Evolutionary conservation across 1,140 invertebrate genomes (phyloP).

Genomic region (Subanguina moxae): DNA sequence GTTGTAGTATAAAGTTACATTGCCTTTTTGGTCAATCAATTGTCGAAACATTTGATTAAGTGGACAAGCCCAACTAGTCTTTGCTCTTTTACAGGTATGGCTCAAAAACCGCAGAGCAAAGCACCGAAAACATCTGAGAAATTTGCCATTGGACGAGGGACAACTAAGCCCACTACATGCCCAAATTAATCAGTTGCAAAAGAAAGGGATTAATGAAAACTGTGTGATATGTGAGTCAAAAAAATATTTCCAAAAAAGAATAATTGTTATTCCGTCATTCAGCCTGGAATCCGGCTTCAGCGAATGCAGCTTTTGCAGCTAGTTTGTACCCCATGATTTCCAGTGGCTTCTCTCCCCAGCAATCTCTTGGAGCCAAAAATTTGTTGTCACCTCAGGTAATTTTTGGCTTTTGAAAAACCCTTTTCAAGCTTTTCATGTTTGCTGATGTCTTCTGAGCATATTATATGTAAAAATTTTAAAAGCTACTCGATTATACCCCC

Average conservation of each 20-base stretch:
- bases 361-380: background rate
- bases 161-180: background rate
- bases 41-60: background rate
- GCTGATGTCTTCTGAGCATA: too few relatives aligned
- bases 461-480: too few relatives aligned
- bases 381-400: background rate
- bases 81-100: constrained; percentile 16
- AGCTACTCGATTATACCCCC: too few relatives aligned
- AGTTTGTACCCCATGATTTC: background rate
- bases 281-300: constrained; percentile 6
- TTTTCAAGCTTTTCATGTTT: too few relatives aligned
- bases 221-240: background rate
- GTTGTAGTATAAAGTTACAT: background rate
- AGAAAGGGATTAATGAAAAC: background rate
- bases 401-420: too few relatives aligned
- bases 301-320: background rate
- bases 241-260: background rate
- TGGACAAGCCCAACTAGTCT: background rate
- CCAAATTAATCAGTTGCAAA: background rate
- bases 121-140: constrained; percentile 19
- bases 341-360: background rate
- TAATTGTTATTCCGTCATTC: background rate
- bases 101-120: constrained; percentile 23
- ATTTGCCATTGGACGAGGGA: constrained; percentile 13
- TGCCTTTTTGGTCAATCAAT: background rate